phyloP scores from a whole-genome alignment of 1,140 invertebrate genomes.

The Eupeodes corollae region DNA sequence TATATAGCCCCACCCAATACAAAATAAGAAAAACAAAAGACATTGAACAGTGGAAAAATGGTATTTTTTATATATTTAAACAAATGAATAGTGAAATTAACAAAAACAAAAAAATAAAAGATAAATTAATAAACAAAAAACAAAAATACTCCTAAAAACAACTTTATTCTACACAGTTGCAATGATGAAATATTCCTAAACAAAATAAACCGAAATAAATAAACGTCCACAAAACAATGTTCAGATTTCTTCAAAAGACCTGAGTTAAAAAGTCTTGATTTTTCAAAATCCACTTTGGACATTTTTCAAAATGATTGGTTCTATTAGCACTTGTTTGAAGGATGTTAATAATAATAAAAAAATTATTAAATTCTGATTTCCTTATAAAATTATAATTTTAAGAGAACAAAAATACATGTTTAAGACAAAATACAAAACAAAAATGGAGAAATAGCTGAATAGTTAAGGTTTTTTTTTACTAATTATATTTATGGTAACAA shows the following conservation, averaged over 20 bases:
- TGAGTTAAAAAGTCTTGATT: neutral
- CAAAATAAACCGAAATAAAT: neutral
- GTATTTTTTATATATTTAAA: neutral
- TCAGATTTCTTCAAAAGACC: neutral
- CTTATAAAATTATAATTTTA: neutral
- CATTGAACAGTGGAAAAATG: neutral
- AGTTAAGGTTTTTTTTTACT: neutral
- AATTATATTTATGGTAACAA: too few relatives aligned
- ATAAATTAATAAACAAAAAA: neutral
- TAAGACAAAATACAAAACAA: neutral
- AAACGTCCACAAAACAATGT: neutral
- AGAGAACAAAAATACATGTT: neutral
- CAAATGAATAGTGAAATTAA: neutral
- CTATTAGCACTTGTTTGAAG: neutral
- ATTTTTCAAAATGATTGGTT: neutral
- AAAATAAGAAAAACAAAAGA: too few relatives aligned
- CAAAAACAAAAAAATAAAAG: neutral
- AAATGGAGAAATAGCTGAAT: neutral
- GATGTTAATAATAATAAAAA: neutral
- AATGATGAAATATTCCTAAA: neutral
- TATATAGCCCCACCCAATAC: too few relatives aligned
- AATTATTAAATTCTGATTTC: neutral
- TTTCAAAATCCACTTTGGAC: too few relatives aligned
- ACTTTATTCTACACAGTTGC: neutral
- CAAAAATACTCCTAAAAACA: neutral